These are phyloP conservation scores for Blastobasis lacticolella DNA, from an alignment of 2,888 invertebrate species.

Conservation along the genomic window DNA sequence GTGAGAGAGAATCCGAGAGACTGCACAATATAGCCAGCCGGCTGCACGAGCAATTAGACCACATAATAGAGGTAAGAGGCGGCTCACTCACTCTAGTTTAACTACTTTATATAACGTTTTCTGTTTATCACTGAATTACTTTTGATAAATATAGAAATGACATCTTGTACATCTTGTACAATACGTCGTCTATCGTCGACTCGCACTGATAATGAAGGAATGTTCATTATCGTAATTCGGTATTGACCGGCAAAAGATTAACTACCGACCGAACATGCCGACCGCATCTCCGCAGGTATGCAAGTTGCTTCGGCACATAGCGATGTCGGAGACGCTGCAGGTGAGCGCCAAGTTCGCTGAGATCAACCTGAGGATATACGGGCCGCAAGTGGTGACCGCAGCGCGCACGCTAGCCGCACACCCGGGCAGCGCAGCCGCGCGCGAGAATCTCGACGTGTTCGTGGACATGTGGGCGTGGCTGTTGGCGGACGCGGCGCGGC, in stretches of 20 bases:
- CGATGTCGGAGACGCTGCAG: conserved; percentile 94
- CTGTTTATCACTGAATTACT: too few relatives aligned
- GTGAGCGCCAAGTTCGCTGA: conserved; percentile 97
- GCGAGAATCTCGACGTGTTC: conserved; percentile 97
- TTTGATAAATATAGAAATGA: neutral
- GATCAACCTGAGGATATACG: conserved; percentile 94
- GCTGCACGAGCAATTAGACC: conserved; percentile 98
- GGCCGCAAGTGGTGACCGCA: conserved; percentile 95
- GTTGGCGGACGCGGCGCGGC: conserved; percentile 90
- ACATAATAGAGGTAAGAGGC: conserved; percentile 92
- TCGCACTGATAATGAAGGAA: too few relatives aligned
- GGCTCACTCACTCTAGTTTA: too few relatives aligned
- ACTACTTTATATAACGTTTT: too few relatives aligned
- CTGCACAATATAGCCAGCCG: conserved; percentile 95
- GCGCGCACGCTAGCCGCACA: conserved; percentile 93
- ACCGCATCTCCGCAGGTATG: conserved; percentile 79
- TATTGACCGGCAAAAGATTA: too few relatives aligned
- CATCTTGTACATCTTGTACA: neutral
- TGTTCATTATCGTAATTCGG: too few relatives aligned
- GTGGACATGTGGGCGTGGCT: conserved; percentile 97
- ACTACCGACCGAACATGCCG: too few relatives aligned
- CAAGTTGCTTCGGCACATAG: conserved; percentile 96
- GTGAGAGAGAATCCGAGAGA: conserved; percentile 83
- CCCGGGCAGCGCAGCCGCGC: conserved; percentile 94
- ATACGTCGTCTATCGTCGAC: too few relatives aligned